phyloP scores from a whole-genome alignment of 2,888 invertebrate species.

The Drosophila cyrtoloma region DNA sequence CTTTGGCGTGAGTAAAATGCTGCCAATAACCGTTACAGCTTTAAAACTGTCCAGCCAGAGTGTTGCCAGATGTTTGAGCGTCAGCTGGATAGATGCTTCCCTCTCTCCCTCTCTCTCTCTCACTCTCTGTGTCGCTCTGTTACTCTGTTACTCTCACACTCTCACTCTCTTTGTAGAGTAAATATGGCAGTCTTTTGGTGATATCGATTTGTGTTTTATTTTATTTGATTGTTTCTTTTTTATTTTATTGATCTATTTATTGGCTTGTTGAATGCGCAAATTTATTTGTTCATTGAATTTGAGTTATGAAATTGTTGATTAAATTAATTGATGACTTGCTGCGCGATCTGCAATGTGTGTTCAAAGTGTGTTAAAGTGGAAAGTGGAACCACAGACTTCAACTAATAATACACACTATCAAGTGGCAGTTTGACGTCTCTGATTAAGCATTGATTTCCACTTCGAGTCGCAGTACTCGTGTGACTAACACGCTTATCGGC shows the following conservation, averaged over 20 bases:
- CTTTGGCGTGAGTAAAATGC: constrained; percentile 71
- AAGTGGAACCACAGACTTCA: not conserved
- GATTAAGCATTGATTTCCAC: constrained; percentile 57
- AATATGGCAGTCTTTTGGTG: constrained; percentile 18
- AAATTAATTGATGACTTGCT: constrained; percentile 70
- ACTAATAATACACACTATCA: constrained; percentile 19
- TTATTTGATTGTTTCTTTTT: constrained; percentile 27
- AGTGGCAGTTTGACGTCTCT: constrained; percentile 56
- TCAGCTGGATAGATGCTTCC: constrained; percentile 15
- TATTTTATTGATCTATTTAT: constrained; percentile 74
- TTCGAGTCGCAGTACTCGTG: constrained; percentile 52
- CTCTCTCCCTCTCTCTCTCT: not conserved
- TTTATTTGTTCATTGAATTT: constrained; percentile 80
- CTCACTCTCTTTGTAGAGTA: constrained; percentile 1
- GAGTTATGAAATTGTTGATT: constrained; percentile 71
- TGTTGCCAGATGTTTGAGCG: constrained; percentile 63
- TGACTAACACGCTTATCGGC: constrained; percentile 16
- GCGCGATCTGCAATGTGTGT: constrained; percentile 55
- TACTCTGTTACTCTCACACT: not conserved
- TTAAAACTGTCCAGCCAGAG: constrained; percentile 27
- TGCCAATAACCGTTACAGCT: constrained; percentile 72
- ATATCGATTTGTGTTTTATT: constrained; percentile 19
- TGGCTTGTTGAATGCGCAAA: constrained; percentile 66
- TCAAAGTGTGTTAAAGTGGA: constrained; percentile 23
- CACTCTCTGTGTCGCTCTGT: not conserved